Evolutionary conservation across 2,113 vertebrate species (phyloP).

Genomic region (Apaloderma vittatum): DNA sequence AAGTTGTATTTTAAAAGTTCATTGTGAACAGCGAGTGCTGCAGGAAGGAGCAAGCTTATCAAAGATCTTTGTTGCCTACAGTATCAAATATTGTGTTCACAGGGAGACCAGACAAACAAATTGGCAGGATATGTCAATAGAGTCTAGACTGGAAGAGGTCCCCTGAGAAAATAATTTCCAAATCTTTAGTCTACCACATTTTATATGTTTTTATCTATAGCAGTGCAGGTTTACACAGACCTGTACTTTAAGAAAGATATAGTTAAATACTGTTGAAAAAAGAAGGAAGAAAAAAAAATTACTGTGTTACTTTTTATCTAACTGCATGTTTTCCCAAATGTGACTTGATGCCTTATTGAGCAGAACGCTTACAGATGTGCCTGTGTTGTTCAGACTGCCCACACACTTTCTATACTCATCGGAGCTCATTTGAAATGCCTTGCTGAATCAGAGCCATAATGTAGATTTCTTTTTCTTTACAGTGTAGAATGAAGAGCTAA

Average conservation of each 20-base stretch:
- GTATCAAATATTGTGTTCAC: slow-evolving; percentile 41
- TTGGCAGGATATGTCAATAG: neutral
- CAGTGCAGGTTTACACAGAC: neutral
- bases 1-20: neutral
- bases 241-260: neutral
- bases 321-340: neutral
- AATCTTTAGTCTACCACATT: neutral
- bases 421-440: neutral
- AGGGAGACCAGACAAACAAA: slow-evolving; percentile 43
- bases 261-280: neutral
- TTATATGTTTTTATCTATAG: neutral
- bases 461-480: neutral
- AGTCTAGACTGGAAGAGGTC: slow-evolving; percentile 33
- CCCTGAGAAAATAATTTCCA: slow-evolving; percentile 9
- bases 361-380: neutral
- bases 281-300: neutral
- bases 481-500: neutral
- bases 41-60: slow-evolving; percentile 51
- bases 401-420: neutral
- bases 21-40: neutral
- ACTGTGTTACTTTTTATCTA: neutral
- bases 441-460: neutral
- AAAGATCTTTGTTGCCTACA: slow-evolving; percentile 5
- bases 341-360: neutral
- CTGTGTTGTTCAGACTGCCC: neutral